Evolutionary conservation across 2,113 vertebrate genomes (phyloP).

Genomic region (Chiloscyllium plagiosum): DNA sequence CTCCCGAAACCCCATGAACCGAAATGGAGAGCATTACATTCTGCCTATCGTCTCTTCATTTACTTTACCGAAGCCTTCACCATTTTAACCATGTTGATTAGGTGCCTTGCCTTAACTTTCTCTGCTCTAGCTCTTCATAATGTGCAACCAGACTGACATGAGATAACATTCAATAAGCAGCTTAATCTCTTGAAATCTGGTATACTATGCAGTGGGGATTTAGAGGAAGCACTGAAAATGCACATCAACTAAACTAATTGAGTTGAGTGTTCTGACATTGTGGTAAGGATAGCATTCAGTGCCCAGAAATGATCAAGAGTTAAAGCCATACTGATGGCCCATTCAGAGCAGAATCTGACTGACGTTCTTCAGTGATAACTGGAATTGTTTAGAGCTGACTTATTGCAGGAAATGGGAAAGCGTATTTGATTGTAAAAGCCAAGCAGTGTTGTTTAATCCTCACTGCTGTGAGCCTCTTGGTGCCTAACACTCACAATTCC

Average conservation of each 20-base stretch:
- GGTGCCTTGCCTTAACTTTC: neutral
- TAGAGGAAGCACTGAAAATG: neutral
- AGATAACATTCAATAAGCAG: neutral
- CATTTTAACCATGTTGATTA: neutral
- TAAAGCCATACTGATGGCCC: neutral
- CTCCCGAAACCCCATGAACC: too few species aligned
- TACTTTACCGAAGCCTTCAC: neutral
- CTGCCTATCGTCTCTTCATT: neutral
- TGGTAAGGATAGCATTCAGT: neutral
- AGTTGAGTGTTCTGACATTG: neutral
- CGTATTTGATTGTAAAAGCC: neutral
- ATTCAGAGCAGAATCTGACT: neutral
- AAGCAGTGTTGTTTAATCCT: too few species aligned
- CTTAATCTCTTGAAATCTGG: neutral
- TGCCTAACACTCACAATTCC: neutral
- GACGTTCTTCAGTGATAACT: neutral
- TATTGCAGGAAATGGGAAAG: slow-evolving; percentile 13
- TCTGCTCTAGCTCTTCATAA: neutral
- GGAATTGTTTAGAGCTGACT: neutral
- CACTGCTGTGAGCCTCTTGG: neutral
- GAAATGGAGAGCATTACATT: neutral
- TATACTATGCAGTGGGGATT: neutral
- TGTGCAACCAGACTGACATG: neutral
- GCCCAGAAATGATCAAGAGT: neutral
- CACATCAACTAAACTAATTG: neutral